A percentile compares a stretch with the other conserved stretches of the same genome.
Evolutionary conservation across 92 coral and sea anemone genomes (phyloP).

Genomic region (Actinostola sp.): DNA sequence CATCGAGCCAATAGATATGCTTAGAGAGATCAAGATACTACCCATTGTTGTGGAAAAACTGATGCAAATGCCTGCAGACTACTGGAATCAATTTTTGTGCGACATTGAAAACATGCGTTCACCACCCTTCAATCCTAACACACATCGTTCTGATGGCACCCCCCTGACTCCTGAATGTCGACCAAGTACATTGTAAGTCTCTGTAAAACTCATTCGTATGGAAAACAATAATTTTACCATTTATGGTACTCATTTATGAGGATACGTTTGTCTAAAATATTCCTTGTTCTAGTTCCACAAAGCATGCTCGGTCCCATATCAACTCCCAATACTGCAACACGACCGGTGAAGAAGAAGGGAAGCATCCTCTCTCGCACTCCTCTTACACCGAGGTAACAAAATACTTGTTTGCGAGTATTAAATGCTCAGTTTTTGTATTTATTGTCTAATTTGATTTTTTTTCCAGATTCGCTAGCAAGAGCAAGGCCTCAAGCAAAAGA

Average conservation of each 20-base stretch:
- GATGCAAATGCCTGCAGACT: constrained; percentile 71
- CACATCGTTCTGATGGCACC: constrained; percentile 85
- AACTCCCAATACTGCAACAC: constrained; percentile 51
- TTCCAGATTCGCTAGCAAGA: constrained; percentile 95
- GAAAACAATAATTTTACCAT: neutral
- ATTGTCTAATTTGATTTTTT: neutral
- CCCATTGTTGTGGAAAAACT: constrained; percentile 59
- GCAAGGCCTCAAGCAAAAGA: constrained; percentile 88
- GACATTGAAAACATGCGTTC: constrained; percentile 83
- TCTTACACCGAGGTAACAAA: constrained; percentile 92
- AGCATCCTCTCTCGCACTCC: constrained; percentile 96
- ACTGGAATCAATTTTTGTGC: constrained; percentile 93
- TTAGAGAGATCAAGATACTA: constrained; percentile 79
- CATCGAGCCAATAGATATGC: constrained; percentile 88
- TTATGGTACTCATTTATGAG: no score
- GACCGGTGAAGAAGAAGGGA: constrained; percentile 90
- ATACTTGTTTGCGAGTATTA: no score
- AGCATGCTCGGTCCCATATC: constrained; percentile 97
- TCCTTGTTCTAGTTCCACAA: constrained; percentile 69
- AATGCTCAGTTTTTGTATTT: no score
- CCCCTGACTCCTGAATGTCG: constrained; percentile 88
- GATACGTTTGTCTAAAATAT: neutral
- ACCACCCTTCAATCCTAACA: constrained; percentile 91
- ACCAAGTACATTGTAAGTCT: no score
- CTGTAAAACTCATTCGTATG: neutral